Percentiles rank a stretch among this genome's conserved stretches.
Evolutionary conservation across 1,140 invertebrate genomes (phyloP).

Genomic region (Drosophila gunungcola): DNA sequence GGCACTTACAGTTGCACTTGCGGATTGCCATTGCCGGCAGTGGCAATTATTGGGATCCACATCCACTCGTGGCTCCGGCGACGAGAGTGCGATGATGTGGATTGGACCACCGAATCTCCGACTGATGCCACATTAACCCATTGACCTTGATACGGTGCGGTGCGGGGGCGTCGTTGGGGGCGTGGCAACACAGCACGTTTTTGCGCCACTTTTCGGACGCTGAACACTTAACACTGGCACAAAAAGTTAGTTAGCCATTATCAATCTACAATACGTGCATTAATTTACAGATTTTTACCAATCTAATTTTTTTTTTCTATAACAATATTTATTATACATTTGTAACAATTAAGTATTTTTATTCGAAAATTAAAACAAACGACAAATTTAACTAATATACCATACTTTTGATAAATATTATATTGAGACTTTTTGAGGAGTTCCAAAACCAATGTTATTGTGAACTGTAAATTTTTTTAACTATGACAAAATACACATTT

Average conservation of each 20-base stretch:
- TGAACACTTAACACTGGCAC: not conserved
- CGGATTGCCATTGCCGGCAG: conserved; percentile 65
- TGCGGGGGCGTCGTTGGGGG: conserved; percentile 28
- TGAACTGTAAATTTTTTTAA: too few species aligned
- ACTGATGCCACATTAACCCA: conserved; percentile 69
- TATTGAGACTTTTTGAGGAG: too few species aligned
- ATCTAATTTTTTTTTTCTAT: too few species aligned
- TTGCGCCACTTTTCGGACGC: conserved; percentile 51
- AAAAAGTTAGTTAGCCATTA: not conserved
- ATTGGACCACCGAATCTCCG: conserved; percentile 20
- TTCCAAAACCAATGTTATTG: too few species aligned
- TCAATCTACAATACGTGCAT: too few species aligned
- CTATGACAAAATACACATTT: too few species aligned
- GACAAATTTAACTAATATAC: too few species aligned
- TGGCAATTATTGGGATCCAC: conserved; percentile 77
- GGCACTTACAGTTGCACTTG: conserved; percentile 82
- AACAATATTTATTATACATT: too few species aligned
- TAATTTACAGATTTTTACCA: too few species aligned
- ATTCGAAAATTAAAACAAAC: too few species aligned
- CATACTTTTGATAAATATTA: too few species aligned
- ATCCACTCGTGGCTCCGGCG: conserved; percentile 43
- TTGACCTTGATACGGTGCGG: conserved; percentile 71
- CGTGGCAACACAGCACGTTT: conserved; percentile 60
- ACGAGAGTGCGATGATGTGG: conserved; percentile 27
- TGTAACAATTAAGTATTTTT: too few species aligned